These are phyloP conservation scores for Pungitius pungitius DNA, from an alignment of 2,113 vertebrate species.

Conservation along the genomic window DNA sequence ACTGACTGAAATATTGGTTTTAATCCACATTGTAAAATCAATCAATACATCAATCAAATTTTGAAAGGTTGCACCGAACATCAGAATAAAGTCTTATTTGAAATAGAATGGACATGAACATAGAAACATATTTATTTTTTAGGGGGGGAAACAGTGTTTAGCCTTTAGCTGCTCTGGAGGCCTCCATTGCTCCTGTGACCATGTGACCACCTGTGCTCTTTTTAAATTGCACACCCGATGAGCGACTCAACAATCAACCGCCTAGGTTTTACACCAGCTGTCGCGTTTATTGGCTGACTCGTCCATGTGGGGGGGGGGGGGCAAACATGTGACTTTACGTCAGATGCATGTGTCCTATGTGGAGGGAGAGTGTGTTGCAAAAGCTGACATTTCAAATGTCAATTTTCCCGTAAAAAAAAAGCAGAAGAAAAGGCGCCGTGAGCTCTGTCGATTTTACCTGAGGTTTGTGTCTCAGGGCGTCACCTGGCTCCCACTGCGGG, in stretches of 20 bases:
- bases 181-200: neutral
- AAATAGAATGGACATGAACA: neutral
- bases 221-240: neutral
- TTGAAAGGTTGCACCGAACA: neutral
- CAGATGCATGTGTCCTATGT: neutral
- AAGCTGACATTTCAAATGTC: neutral
- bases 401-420: no score
- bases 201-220: neutral
- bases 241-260: neutral
- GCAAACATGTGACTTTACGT: neutral
- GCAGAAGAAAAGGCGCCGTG: neutral
- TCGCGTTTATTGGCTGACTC: neutral
- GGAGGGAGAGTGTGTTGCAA: neutral
- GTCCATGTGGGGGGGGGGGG: neutral
- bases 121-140: neutral
- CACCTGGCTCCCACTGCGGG: neutral
- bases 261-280: neutral
- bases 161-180: neutral
- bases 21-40: neutral
- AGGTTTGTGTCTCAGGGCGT: neutral
- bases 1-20: neutral
- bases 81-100: neutral
- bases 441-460: neutral
- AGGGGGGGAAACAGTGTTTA: neutral
- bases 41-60: neutral